A percentile compares a stretch with the other conserved stretches of the same genome.
These are phyloP conservation scores for Plutomurus gul DNA, from an alignment of 1,140 invertebrate species.

Conservation along the genomic window DNA sequence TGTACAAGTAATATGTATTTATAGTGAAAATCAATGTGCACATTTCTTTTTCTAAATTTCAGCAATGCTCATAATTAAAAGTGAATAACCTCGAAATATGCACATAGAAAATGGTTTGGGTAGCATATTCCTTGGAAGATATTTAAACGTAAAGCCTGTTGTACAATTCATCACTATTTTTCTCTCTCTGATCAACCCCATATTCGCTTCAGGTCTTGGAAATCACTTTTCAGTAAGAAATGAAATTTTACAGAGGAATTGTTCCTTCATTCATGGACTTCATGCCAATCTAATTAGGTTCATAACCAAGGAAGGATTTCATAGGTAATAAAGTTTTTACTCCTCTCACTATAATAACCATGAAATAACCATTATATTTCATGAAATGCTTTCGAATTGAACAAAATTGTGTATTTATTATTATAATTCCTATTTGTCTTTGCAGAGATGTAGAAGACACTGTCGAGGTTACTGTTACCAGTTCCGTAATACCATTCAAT, in stretches of 20 bases:
- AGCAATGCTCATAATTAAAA: too few relatives aligned
- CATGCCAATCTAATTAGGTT: conserved; percentile 53
- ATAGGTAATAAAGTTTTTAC: conserved; percentile 38
- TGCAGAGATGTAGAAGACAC: conserved; percentile 50
- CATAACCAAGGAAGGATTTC: conserved; percentile 53
- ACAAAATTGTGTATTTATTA: neutral
- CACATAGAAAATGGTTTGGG: too few relatives aligned
- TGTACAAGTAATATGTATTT: too few relatives aligned
- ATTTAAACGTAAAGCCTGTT: too few relatives aligned
- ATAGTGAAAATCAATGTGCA: too few relatives aligned
- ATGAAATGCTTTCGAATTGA: too few relatives aligned
- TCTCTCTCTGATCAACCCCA: too few relatives aligned
- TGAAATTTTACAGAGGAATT: conserved; percentile 42
- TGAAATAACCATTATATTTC: neutral
- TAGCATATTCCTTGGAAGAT: too few relatives aligned
- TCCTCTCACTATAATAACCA: neutral
- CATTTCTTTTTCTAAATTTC: too few relatives aligned
- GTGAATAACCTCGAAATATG: too few relatives aligned
- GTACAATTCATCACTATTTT: too few relatives aligned
- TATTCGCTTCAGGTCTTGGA: neutral
- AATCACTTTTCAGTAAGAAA: neutral
- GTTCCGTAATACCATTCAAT: conserved; percentile 44
- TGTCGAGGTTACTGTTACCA: conserved; percentile 52
- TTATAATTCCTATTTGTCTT: neutral
- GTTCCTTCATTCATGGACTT: conserved; percentile 43